These are phyloP conservation scores for Gallinago paraguaiae DNA, from an alignment of 2,113 vertebrate species.

Conservation along the genomic window DNA sequence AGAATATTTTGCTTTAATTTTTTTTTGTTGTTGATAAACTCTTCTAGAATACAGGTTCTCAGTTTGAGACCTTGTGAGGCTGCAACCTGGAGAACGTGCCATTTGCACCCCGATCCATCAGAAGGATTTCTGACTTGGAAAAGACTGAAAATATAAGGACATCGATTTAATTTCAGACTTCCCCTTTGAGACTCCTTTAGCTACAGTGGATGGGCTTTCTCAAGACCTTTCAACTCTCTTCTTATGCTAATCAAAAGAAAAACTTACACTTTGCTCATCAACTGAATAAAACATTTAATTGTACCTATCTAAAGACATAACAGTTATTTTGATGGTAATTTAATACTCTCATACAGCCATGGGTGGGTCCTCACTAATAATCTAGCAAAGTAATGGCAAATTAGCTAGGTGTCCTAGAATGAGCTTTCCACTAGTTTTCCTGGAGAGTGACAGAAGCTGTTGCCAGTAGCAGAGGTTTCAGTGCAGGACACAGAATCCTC, in stretches of 20 bases:
- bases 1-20: background rate
- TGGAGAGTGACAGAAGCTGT: background rate
- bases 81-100: background rate
- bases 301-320: background rate
- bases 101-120: background rate
- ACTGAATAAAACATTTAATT: constrained; percentile 14
- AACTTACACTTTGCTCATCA: background rate
- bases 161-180: background rate
- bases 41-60: background rate
- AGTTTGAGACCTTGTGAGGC: background rate
- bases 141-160: background rate
- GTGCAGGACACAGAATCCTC: background rate
- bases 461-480: background rate
- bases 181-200: background rate
- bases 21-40: background rate
- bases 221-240: background rate
- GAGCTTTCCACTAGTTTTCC: background rate
- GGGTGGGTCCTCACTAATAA: background rate
- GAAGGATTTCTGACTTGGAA: background rate
- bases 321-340: background rate
- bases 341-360: background rate
- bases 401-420: background rate
- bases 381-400: background rate
- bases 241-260: background rate
- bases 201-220: background rate